These are phyloP conservation scores for Netelia fuscicornis DNA, from an alignment of 2,888 invertebrate species.

Conservation along the genomic window DNA sequence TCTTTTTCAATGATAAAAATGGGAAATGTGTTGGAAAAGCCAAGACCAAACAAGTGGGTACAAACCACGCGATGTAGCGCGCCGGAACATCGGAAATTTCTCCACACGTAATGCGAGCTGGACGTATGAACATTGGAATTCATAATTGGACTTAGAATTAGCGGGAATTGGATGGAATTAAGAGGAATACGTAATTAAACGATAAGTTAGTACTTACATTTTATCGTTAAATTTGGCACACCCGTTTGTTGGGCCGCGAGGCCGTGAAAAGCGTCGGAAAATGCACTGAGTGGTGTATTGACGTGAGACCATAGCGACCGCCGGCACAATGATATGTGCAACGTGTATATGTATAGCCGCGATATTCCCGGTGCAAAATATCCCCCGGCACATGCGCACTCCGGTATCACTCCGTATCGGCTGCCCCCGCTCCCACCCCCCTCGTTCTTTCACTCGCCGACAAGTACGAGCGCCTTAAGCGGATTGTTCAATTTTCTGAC, in stretches of 20 bases:
- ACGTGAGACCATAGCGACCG: constrained; percentile 76
- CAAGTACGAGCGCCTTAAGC: neutral
- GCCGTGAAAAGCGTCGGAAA: constrained; percentile 70
- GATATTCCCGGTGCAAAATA: constrained; percentile 55
- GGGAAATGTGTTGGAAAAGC: neutral
- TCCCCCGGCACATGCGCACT: constrained; percentile 66
- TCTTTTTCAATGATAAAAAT: neutral
- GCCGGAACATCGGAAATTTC: constrained; percentile 25
- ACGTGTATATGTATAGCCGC: constrained; percentile 11
- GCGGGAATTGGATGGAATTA: neutral
- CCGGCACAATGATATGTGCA: constrained; percentile 75
- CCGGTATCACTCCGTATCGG: neutral
- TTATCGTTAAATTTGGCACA: constrained; percentile 66
- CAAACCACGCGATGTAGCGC: neutral
- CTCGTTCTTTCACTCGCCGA: neutral
- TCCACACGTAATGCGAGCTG: neutral
- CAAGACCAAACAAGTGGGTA: neutral
- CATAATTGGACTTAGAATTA: neutral
- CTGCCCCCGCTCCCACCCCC: neutral
- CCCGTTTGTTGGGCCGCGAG: constrained; percentile 63
- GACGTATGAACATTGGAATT: neutral
- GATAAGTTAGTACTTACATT: constrained; percentile 70
- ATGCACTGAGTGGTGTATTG: constrained; percentile 72
- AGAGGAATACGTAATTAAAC: too few relatives aligned
- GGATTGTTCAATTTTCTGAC: constrained; percentile 37